phyloP scores from a whole-genome alignment of 2,797 vertebrate species.

The Picus viridis region DNA sequence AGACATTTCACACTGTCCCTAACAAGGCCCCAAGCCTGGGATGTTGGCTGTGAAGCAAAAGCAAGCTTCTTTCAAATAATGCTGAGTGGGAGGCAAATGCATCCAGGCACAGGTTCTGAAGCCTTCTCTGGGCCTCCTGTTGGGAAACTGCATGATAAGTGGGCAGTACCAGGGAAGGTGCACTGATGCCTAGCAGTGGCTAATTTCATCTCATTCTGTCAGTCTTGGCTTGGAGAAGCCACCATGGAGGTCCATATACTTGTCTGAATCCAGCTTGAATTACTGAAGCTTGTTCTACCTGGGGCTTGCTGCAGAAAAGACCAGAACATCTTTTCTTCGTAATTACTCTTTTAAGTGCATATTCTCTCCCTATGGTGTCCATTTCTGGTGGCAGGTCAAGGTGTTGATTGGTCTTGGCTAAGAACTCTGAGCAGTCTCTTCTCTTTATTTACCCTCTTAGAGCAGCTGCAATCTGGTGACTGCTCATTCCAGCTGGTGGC shows the following conservation, averaged over 20 bases:
- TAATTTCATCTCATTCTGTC: not conserved
- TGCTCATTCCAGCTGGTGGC: not conserved
- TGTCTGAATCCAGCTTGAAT: not conserved
- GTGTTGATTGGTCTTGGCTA: not conserved
- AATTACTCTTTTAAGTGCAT: not conserved
- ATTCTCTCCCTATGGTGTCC: not conserved
- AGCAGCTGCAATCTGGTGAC: not conserved
- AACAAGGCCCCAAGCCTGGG: not conserved
- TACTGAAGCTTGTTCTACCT: not conserved
- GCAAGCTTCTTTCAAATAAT: not conserved
- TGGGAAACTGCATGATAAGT: not conserved
- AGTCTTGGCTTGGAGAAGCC: not conserved
- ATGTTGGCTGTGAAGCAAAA: not conserved
- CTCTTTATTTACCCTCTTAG: not conserved
- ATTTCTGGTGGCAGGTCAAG: not conserved
- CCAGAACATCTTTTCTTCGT: not conserved
- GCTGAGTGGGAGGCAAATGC: not conserved
- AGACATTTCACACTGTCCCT: not conserved
- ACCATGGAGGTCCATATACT: not conserved
- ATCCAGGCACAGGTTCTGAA: not conserved
- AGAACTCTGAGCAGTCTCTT: not conserved
- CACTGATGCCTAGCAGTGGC: not conserved
- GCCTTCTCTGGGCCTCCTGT: not conserved
- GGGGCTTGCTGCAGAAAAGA: not conserved
- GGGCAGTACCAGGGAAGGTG: rapidly evolving